Evolutionary conservation across 2,797 vertebrate species (phyloP).

Genomic region (Acridotheres tristis): DNA sequence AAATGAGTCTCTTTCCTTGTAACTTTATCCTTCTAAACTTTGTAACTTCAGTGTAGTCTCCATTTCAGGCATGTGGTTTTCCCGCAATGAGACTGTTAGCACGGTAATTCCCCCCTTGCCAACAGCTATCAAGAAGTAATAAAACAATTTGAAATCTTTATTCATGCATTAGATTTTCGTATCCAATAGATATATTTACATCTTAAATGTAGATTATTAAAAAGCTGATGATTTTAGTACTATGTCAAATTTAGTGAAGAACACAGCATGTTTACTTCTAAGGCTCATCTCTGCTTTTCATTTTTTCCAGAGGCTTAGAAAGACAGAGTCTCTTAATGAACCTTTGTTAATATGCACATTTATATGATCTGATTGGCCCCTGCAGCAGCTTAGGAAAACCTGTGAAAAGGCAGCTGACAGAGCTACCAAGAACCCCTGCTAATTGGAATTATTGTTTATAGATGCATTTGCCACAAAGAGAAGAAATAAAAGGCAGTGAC

Average conservation of each 20-base stretch:
- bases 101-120: neutral
- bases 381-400: conserved; percentile 20
- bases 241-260: neutral
- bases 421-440: neutral
- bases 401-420: neutral
- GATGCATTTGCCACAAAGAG: neutral
- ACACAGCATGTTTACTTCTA: neutral
- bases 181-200: conserved; percentile 29
- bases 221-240: conserved; percentile 26
- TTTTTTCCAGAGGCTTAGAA: conserved; percentile 54
- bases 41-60: neutral
- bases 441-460: neutral
- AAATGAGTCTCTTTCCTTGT: conserved; percentile 36
- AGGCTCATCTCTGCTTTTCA: neutral
- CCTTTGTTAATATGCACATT: conserved; percentile 64
- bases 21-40: conserved; percentile 57
- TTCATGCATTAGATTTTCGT: conserved; percentile 10
- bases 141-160: conserved; percentile 54
- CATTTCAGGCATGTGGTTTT: conserved; percentile 28
- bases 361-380: conserved; percentile 53
- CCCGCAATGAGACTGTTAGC: neutral
- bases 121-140: conserved; percentile 1
- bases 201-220: conserved; percentile 32
- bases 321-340: conserved; percentile 31
- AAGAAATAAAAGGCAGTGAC: neutral